A percentile compares a stretch with the other conserved stretches of the same genome.
phyloP scores from a whole-genome alignment of 2,797 vertebrate genomes.

The Anisognathus igniventris region DNA sequence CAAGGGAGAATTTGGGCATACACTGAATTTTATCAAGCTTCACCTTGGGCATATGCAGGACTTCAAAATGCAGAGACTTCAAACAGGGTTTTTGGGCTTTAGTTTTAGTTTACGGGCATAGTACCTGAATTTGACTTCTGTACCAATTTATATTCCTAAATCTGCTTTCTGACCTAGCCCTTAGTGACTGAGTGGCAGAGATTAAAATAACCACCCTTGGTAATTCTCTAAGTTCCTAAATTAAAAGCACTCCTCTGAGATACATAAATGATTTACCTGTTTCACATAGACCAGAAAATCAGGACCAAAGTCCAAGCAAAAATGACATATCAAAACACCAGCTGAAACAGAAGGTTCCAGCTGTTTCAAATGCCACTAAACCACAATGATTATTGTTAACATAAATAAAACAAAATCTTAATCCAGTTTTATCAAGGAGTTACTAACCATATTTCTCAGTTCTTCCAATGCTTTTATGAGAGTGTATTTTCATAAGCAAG shows the following conservation, averaged over 20 bases:
- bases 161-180: not conserved
- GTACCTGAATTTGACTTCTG: not conserved
- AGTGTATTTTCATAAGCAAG: not conserved
- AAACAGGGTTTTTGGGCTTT: not conserved
- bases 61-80: not conserved
- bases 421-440: conserved; percentile 50
- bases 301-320: conserved; percentile 48
- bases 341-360: conserved; percentile 57
- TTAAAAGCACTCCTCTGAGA: conserved; percentile 36
- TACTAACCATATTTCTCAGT: not conserved
- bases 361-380: conserved; percentile 45
- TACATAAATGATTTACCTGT: conserved; percentile 30
- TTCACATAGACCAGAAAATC: conserved; percentile 40
- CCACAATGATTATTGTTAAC: conserved; percentile 63
- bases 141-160: not conserved
- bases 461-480: conserved; percentile 27
- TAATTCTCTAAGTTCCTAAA: conserved; percentile 43
- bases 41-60: not conserved
- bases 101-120: not conserved
- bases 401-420: conserved; percentile 62
- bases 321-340: conserved; percentile 42
- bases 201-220: conserved; percentile 41
- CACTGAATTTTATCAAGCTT: not conserved
- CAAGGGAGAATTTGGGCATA: not conserved
- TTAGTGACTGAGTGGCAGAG: conserved; percentile 1